A percentile compares a stretch with the other conserved stretches of the same genome.
These are phyloP conservation scores for Acanthosepion pharaonis DNA, from an alignment of 2,888 invertebrate genomes.

Conservation along the genomic window DNA sequence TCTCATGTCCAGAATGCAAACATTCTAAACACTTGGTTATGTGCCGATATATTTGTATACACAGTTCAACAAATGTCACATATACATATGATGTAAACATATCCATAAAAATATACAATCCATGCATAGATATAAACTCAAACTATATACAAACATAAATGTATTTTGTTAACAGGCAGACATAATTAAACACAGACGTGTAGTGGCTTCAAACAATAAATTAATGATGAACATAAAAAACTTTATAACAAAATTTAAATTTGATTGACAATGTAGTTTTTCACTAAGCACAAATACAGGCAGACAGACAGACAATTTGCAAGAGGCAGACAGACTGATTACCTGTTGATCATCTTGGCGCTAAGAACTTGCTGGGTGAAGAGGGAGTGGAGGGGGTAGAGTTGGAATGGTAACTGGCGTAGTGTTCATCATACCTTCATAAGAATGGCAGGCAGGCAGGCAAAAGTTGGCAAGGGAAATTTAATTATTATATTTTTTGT, in stretches of 20 bases:
- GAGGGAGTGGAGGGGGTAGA: constrained; percentile 47
- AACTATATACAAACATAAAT: too few relatives aligned
- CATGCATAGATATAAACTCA: too few relatives aligned
- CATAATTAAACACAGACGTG: too few relatives aligned
- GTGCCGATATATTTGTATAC: too few relatives aligned
- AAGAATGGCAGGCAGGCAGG: neutral
- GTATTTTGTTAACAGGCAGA: too few relatives aligned
- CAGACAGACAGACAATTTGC: neutral
- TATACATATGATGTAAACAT: too few relatives aligned
- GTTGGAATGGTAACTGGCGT: constrained; percentile 44
- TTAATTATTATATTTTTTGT: neutral
- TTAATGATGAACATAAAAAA: neutral
- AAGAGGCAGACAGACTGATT: neutral
- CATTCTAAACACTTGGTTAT: too few relatives aligned
- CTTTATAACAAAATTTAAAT: too few relatives aligned
- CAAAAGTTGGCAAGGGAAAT: constrained; percentile 6
- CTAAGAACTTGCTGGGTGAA: constrained; percentile 46
- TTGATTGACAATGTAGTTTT: neutral
- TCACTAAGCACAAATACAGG: neutral
- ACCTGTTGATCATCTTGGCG: constrained; percentile 48
- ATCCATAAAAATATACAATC: too few relatives aligned
- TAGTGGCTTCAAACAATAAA: neutral
- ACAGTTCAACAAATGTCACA: too few relatives aligned
- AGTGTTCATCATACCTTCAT: constrained; percentile 48
- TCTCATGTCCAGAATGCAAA: too few relatives aligned